Base-by-base conservation (phyloP, 2,888 invertebrate species). In the Diarsia brunnea region DNA sequence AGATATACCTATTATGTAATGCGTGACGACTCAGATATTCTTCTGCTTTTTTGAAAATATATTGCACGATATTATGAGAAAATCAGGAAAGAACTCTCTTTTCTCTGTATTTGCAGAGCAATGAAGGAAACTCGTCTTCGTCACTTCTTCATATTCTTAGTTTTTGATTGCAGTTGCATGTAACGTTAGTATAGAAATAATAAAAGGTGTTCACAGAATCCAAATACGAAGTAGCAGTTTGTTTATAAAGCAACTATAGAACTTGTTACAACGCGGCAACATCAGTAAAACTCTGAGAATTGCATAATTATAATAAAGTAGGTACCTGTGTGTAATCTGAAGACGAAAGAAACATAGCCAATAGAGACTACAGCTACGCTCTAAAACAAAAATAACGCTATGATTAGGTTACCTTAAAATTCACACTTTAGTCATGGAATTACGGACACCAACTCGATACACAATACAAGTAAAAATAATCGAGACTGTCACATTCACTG, bases 1-100 rank as follows among this genome's bases (percentile, higher is more conserved):
- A 64, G 49, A 73, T 64, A 58, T n/a, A n/a, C n/a, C n/a, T n/a
- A n/a, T 77, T 80, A 73, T 65, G 81, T 80, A 77, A 77, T 80
- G 31, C 31, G 58, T 73, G 45, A 80, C 64, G 64, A 65, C 21
- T 38, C 49, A 51, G 4, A 58, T 51, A 64, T 58, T 58, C 10
- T 47, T 27, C 27, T 78, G 38, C 5, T n/a, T 61, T 61, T 63
- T 63, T 51, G 10, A 72, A 63, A 72, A 58, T 61, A 27, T 24
- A 38, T 38, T 61, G 2, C 12, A 60, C 21, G 12, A 47, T 51
- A 58, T 58, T 16, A 19, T 10, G 19, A 60, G 4, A 45, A 45
- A 51, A 38, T 53, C 31, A 14, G 24, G 60, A 58, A 55, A 58
- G 31, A 51, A 60, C 51, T 61, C n/a, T 78, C n/a, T 49, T 47